Evolutionary conservation across 1,140 invertebrate species (phyloP).

Genomic region (Andrena cerasifolii): DNA sequence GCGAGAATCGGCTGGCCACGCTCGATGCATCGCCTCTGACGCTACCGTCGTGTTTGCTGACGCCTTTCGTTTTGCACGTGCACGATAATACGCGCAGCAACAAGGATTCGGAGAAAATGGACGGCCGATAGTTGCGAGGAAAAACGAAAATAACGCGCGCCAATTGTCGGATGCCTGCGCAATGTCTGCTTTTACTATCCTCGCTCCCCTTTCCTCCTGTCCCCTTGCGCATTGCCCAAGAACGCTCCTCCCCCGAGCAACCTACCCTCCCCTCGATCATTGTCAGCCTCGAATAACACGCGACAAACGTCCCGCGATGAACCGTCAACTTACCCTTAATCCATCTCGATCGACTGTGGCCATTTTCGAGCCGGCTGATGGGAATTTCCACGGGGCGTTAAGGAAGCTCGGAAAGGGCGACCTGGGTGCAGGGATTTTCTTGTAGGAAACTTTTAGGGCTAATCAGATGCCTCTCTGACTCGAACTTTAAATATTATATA

Average conservation of each 20-base stretch:
- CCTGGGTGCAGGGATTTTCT: too few species aligned
- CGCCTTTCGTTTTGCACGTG: conserved; percentile 40
- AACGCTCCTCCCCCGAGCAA: not conserved
- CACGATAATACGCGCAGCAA: not conserved
- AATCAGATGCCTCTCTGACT: too few species aligned
- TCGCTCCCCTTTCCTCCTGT: too few species aligned
- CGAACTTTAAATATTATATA: too few species aligned
- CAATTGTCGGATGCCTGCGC: not conserved
- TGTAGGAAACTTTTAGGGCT: too few species aligned
- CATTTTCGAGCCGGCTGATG: not conserved
- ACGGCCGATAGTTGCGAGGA: not conserved
- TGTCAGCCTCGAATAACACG: too few species aligned
- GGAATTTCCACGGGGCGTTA: too few species aligned
- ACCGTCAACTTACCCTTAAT: too few species aligned
- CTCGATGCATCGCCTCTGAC: conserved; percentile 18
- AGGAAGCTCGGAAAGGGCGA: too few species aligned
- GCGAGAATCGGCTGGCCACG: conserved; percentile 13
- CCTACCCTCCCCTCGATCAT: too few species aligned
- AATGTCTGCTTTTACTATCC: not conserved
- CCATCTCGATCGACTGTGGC: too few species aligned
- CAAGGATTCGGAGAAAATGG: conserved; percentile 9
- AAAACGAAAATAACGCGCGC: conserved; percentile 7
- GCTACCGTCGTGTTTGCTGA: not conserved
- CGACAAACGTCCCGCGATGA: too few species aligned
- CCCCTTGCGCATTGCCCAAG: not conserved